phyloP scores from a whole-genome alignment of 2,797 vertebrate genomes.

The Chelmon rostratus region DNA sequence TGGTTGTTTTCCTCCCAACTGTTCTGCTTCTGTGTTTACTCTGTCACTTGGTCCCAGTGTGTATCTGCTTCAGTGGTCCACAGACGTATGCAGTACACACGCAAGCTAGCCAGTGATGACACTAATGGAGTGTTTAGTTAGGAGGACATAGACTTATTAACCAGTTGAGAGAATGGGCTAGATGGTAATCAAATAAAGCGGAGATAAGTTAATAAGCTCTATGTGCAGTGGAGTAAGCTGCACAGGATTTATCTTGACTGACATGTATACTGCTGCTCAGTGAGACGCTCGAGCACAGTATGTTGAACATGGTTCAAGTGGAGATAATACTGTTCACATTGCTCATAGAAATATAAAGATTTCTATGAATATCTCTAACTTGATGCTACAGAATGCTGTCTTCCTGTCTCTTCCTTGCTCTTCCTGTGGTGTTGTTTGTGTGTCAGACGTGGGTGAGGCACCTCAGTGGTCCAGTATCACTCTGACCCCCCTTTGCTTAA shows the following conservation, averaged over 20 bases:
- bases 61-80: slow-evolving; percentile 56
- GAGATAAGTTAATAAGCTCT: slow-evolving; percentile 72
- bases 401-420: slow-evolving; percentile 21
- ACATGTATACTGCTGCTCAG: slow-evolving; percentile 25
- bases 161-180: slow-evolving; percentile 60
- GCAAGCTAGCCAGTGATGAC: slow-evolving; percentile 71
- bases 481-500: slow-evolving; percentile 80
- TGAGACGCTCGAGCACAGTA: slow-evolving; percentile 5
- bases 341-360: slow-evolving; percentile 6
- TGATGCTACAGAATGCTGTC: slow-evolving; percentile 8
- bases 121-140: slow-evolving; percentile 73
- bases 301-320: slow-evolving; percentile 9
- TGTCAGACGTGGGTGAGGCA: slow-evolving; percentile 69
- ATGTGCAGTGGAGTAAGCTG: slow-evolving; percentile 52
- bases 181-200: slow-evolving; percentile 72
- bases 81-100: slow-evolving; percentile 42
- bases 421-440: slow-evolving; percentile 31
- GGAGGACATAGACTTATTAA: slow-evolving; percentile 70
- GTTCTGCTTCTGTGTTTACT: slow-evolving; percentile 59
- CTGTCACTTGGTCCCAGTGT: slow-evolving; percentile 55
- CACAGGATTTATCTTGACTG: slow-evolving; percentile 37
- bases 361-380: not conserved
- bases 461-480: slow-evolving; percentile 80
- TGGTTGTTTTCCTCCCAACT: slow-evolving; percentile 58
- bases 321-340: slow-evolving; percentile 4